phyloP scores from a whole-genome alignment of 2,113 vertebrate genomes.

The Equus quagga region DNA sequence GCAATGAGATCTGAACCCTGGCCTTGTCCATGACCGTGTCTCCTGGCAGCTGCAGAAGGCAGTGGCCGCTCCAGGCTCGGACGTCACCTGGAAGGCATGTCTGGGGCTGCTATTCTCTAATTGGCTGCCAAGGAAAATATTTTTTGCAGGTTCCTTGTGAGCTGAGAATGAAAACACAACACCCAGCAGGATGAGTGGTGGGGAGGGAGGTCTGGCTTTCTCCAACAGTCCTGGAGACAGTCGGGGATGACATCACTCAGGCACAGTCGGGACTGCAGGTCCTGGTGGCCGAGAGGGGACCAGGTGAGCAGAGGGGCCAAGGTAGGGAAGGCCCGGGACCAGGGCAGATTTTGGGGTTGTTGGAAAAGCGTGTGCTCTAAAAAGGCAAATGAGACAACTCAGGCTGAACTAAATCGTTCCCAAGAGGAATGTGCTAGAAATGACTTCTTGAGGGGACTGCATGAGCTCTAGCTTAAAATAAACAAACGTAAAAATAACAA shows the following conservation, averaged over 20 bases:
- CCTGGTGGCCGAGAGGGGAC: neutral
- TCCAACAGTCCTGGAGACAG: neutral
- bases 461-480: neutral
- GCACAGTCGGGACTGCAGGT: neutral
- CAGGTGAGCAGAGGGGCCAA: neutral
- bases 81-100: neutral
- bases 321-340: neutral
- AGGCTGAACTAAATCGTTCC: neutral
- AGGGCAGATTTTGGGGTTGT: neutral
- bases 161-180: slow-evolving; percentile 2
- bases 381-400: neutral
- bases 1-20: neutral
- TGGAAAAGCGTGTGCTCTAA: neutral
- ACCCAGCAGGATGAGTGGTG: neutral
- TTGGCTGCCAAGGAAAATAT: slow-evolving; percentile 30
- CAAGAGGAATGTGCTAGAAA: neutral
- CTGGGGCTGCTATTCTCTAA: neutral
- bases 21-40: neutral
- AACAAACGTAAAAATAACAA: neutral
- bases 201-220: neutral
- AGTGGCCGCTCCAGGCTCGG: neutral
- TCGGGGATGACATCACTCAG: rapidly evolving
- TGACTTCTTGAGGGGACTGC: neutral
- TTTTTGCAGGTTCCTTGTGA: slow-evolving; percentile 20
- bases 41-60: neutral